phyloP scores from a whole-genome alignment of 2,888 invertebrate species.

The Eupithecia subumbrata region DNA sequence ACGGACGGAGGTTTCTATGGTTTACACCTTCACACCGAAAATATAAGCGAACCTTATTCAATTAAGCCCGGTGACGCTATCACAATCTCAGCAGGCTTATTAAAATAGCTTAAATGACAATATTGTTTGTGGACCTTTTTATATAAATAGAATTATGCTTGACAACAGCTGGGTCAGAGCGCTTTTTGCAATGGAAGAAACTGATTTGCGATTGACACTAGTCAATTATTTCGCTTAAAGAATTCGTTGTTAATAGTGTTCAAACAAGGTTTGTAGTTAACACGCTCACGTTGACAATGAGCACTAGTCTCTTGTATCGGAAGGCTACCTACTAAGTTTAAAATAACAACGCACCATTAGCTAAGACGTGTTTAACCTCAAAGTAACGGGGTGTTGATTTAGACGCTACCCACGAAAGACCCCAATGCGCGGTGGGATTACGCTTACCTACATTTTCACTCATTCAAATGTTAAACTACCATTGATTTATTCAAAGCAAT shows the following conservation, averaged over 20 bases:
- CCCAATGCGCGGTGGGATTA: constrained; percentile 5
- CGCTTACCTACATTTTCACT: constrained; percentile 4
- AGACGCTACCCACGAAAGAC: constrained; percentile 55
- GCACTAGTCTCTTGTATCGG: constrained; percentile 8
- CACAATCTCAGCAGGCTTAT: constrained; percentile 78
- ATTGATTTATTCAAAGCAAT: constrained; percentile 29
- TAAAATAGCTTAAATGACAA: constrained; percentile 63
- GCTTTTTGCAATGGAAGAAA: background rate
- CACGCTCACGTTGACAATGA: background rate
- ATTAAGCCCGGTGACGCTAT: constrained; percentile 78
- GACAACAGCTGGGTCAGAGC: background rate
- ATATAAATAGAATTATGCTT: background rate
- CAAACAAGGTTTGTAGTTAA: background rate
- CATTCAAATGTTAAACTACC: constrained; percentile 4
- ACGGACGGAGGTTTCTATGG: background rate
- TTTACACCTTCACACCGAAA: constrained; percentile 60
- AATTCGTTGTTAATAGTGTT: background rate
- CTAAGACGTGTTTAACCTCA: constrained; percentile 59
- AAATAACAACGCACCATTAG: constrained; percentile 74
- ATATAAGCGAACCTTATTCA: constrained; percentile 77
- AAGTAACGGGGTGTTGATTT: constrained; percentile 69
- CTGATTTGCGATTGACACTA: background rate
- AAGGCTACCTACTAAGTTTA: constrained; percentile 46
- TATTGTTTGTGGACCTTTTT: constrained; percentile 64
- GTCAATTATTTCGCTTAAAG: background rate